phyloP scores from a whole-genome alignment of 1,140 invertebrate genomes.

The Pachyrhynchus sulphureomaculatus region DNA sequence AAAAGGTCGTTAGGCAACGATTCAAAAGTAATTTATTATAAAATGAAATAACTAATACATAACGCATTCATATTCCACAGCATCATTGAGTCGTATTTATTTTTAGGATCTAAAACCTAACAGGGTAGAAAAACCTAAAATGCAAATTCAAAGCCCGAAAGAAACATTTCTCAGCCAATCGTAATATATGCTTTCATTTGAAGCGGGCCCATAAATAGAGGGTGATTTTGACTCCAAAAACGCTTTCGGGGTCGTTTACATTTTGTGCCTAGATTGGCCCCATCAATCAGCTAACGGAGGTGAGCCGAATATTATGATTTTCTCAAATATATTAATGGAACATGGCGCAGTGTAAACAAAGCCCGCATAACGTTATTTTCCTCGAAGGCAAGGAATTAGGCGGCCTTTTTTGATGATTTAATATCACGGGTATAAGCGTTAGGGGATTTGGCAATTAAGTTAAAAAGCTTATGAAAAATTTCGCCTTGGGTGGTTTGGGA shows the following conservation, averaged over 20 bases:
- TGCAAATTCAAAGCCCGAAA: too few relatives aligned
- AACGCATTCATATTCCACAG: too few relatives aligned
- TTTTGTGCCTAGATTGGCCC: conserved; percentile 19
- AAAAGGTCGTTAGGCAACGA: too few relatives aligned
- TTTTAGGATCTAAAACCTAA: too few relatives aligned
- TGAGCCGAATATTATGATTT: conserved; percentile 26
- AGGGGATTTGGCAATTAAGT: conserved; percentile 18
- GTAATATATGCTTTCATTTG: conserved; percentile 10
- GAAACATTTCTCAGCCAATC: too few relatives aligned
- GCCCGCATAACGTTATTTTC: conserved; percentile 27
- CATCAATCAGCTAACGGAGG: conserved; percentile 22
- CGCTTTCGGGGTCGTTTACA: conserved; percentile 20
- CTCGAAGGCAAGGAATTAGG: conserved; percentile 14
- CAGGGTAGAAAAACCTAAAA: too few relatives aligned
- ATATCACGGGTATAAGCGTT: conserved; percentile 20
- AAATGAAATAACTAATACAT: too few relatives aligned
- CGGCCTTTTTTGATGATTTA: conserved; percentile 25
- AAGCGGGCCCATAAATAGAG: conserved; percentile 1
- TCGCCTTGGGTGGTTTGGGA: neutral
- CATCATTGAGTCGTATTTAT: too few relatives aligned
- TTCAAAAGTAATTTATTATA: too few relatives aligned
- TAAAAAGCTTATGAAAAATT: conserved; percentile 22
- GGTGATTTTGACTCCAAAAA: conserved; percentile 7
- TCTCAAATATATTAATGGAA: conserved; percentile 28
- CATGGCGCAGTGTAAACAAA: conserved; percentile 27